Evolutionary conservation across 2,113 vertebrate genomes (phyloP).

Genomic region (Coryphaenoides rupestris): DNA sequence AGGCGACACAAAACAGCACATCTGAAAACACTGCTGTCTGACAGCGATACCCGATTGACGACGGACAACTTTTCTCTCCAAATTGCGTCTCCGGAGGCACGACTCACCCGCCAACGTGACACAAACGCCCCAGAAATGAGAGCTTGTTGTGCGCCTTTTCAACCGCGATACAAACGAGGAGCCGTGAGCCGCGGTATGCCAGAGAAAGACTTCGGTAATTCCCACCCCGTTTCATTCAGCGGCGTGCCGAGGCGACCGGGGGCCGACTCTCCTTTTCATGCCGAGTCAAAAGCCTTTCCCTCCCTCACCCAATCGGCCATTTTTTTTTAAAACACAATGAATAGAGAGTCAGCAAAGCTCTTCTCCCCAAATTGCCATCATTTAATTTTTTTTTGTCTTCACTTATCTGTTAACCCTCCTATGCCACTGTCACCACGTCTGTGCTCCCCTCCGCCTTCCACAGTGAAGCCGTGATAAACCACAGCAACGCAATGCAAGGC

Average conservation of each 20-base stretch:
- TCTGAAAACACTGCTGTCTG: too few species aligned
- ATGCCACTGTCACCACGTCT: constrained; percentile 11
- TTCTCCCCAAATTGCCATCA: constrained; percentile 45
- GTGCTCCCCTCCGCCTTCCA: constrained; percentile 17
- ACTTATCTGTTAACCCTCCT: constrained; percentile 41
- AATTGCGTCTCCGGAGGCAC: too few species aligned
- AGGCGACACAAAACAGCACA: too few species aligned
- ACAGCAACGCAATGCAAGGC: too few species aligned
- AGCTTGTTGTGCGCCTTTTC: background rate
- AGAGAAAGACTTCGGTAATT: constrained; percentile 23
- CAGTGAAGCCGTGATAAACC: constrained; percentile 35
- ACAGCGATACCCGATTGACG: too few species aligned
- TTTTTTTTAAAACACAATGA: constrained; percentile 40
- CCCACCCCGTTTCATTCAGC: constrained; percentile 15
- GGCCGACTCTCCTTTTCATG: constrained; percentile 42
- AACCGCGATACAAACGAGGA: constrained; percentile 1
- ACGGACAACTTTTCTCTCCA: too few species aligned
- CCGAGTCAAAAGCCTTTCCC: constrained; percentile 32
- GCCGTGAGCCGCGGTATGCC: constrained; percentile 19
- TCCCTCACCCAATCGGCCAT: constrained; percentile 28
- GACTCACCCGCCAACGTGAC: too few species aligned
- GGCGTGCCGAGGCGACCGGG: constrained; percentile 27
- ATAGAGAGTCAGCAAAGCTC: constrained; percentile 39
- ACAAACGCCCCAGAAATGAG: background rate
- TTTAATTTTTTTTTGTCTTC: constrained; percentile 49